These are phyloP conservation scores for Pocillopora verrucosa DNA, from an alignment of 64 coral and sea anemone genomes.

Conservation along the genomic window DNA sequence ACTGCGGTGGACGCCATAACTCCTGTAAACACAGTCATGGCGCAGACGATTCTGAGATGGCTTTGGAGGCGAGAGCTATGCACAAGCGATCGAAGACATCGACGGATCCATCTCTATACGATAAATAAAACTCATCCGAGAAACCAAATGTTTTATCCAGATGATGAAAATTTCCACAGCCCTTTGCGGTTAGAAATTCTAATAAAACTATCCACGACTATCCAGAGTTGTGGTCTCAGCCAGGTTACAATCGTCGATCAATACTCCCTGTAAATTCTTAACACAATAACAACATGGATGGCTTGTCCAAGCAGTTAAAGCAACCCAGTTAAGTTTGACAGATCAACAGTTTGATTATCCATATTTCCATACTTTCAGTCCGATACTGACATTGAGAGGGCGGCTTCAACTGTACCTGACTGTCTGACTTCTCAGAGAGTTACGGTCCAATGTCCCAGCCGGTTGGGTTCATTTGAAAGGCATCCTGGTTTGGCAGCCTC, in stretches of 20 bases:
- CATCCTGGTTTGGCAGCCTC: neutral
- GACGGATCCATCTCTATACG: neutral
- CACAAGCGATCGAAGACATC: too few relatives aligned
- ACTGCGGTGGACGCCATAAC: conserved; percentile 15
- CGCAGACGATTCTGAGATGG: neutral
- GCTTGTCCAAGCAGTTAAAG: neutral
- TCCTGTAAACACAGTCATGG: neutral
- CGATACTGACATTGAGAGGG: neutral
- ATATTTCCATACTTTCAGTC: neutral
- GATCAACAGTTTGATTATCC: neutral
- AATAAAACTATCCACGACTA: neutral
- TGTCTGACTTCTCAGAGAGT: conserved; percentile 10
- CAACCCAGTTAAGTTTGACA: neutral
- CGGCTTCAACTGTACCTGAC: neutral
- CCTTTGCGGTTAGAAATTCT: neutral
- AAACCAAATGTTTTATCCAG: neutral
- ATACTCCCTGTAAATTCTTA: neutral
- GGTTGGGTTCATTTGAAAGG: conserved; percentile 25
- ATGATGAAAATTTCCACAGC: neutral
- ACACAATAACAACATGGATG: neutral
- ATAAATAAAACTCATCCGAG: neutral
- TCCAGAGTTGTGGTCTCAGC: neutral
- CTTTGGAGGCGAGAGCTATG: neutral
- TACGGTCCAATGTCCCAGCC: conserved; percentile 32
- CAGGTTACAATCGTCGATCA: neutral